These are phyloP conservation scores for Ennomos fuscantarius DNA, from an alignment of 2,888 invertebrate species.

Conservation along the genomic window DNA sequence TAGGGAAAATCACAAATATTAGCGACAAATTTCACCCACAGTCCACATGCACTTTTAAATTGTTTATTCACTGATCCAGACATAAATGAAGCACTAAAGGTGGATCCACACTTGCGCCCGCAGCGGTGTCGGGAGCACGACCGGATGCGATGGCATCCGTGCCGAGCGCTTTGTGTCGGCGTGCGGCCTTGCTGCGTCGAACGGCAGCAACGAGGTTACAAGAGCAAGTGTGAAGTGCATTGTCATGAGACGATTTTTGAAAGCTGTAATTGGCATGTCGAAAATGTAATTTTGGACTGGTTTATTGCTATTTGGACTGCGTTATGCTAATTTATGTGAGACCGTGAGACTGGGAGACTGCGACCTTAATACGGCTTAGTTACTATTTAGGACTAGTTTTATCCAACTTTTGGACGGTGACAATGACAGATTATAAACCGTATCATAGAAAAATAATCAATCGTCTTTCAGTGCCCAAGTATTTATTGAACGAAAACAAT, in stretches of 20 bases:
- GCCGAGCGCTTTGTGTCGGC: conserved; percentile 33
- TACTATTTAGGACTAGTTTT: too few relatives aligned
- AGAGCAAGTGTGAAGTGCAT: not conserved
- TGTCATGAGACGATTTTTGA: not conserved
- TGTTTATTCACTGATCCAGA: not conserved
- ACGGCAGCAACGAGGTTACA: conserved; percentile 17
- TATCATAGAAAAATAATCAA: too few relatives aligned
- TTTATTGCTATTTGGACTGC: conserved; percentile 1
- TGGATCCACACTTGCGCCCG: conserved; percentile 37
- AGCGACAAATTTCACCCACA: not conserved
- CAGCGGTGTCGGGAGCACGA: conserved; percentile 39
- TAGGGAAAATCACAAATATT: too few relatives aligned
- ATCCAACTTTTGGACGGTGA: too few relatives aligned
- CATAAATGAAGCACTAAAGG: conserved; percentile 19
- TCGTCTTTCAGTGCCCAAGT: too few relatives aligned
- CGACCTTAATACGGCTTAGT: too few relatives aligned
- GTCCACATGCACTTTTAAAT: too few relatives aligned
- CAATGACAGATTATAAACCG: too few relatives aligned
- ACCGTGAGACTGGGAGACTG: too few relatives aligned
- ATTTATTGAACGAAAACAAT: too few relatives aligned
- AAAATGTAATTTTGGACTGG: not conserved
- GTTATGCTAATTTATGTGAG: not conserved
- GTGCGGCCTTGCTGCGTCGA: conserved; percentile 56
- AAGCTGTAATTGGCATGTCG: conserved; percentile 5
- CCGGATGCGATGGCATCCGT: conserved; percentile 43